Evolutionary conservation across 2,888 invertebrate genomes (phyloP), one percentile per base, ranked within the genome.

Genomic region (Macaria notata): DNA sequence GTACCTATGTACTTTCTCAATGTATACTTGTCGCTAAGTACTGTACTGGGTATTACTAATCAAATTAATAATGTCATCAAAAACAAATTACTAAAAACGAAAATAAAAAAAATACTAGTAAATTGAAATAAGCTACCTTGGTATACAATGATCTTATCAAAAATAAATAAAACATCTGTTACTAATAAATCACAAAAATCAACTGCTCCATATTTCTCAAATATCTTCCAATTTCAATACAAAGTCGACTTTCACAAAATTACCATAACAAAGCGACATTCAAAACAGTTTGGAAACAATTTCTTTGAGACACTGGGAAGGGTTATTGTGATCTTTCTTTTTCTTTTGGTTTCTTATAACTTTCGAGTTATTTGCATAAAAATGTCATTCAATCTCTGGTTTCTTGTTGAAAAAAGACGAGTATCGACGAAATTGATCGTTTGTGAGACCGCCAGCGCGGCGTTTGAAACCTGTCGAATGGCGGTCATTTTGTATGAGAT

Each of bases 181-280:
- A 1, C 5, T 36, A 6, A 36, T 36, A 36, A 36, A 36, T 36
- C 4, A 36, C 7, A 36, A 4, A 3, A 36, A 2, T 36, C 44
- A 36, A 47, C 8, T 38, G 44, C 19, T 54, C 47, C 43, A 36
- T 42, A 47, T 48, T 48, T 43, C 6, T 46, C 36, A 47, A 54
- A 4, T 30, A 43, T 5, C 9, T 6, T 9, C 9, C 29, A 41
- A 49, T 49, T 41, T 29, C 36, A 50, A 50, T 46, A 30, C 36
- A 51, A 47, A 52, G 41, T 29, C 19, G 52, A 78, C 86, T 87
- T 85, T 86, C 85, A 78, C 83, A 69, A 76, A 73, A 84, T 88
- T 86, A 83, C 59, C 85, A 88, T 86, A 80, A 86, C 79, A 86
- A 84, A 62, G 52, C 49, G n/a, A 46, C 43, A 50, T 54, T 54